These are phyloP conservation scores for Myripristis jacobus DNA, from an alignment of 2,797 vertebrate genomes.

Conservation along the genomic window DNA sequence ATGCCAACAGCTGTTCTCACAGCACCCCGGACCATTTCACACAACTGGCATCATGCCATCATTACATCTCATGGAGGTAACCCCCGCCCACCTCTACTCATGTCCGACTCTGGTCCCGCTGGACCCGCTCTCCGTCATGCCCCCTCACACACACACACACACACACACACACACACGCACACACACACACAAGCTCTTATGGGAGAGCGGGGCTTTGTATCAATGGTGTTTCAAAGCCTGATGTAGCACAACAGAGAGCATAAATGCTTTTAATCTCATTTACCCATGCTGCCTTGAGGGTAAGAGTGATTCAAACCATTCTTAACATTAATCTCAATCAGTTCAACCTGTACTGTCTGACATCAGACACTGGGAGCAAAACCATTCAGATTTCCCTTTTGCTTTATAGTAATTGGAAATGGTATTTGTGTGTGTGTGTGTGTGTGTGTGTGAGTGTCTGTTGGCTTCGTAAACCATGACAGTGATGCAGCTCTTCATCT, in stretches of 20 bases:
- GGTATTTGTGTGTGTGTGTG: too few species aligned
- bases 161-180: constrained; percentile 18
- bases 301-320: constrained; percentile 55
- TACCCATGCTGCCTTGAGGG: constrained; percentile 62
- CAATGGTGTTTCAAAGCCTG: too few species aligned
- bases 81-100: constrained; percentile 49
- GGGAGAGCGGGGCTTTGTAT: constrained; percentile 50
- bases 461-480: constrained; percentile 52
- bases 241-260: constrained; percentile 63
- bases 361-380: constrained; percentile 54
- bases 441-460: constrained; percentile 45
- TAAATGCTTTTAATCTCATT: constrained; percentile 73
- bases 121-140: constrained; percentile 49
- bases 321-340: constrained; percentile 76
- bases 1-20: constrained; percentile 76
- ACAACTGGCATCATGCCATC: constrained; percentile 72
- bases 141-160: constrained; percentile 2
- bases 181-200: constrained; percentile 13
- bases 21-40: constrained; percentile 67
- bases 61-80: constrained; percentile 71
- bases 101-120: constrained; percentile 59
- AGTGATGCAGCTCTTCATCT: constrained; percentile 69
- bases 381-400: constrained; percentile 43
- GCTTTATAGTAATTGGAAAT: constrained; percentile 37
- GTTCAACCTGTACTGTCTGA: constrained; percentile 59